phyloP scores from a whole-genome alignment of 2,888 invertebrate genomes.

The Horisme vitalbata region DNA sequence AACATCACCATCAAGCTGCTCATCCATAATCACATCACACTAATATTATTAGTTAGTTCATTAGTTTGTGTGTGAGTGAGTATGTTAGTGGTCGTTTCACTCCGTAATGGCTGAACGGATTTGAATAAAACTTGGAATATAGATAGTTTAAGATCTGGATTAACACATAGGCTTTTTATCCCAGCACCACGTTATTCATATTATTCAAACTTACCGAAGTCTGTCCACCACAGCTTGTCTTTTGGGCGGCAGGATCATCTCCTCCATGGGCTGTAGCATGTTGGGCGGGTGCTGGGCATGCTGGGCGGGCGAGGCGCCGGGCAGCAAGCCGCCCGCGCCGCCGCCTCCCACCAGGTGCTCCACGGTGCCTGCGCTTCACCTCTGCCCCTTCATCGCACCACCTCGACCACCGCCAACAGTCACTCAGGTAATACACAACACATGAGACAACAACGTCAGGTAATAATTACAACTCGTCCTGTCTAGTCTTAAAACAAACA shows the following conservation, averaged over 20 bases:
- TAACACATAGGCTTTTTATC: too few relatives aligned
- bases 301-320: slow-evolving; percentile 82
- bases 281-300: slow-evolving; percentile 78
- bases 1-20: too few relatives aligned
- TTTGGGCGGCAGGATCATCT: slow-evolving; percentile 91
- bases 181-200: too few relatives aligned
- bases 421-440: slow-evolving; percentile 70
- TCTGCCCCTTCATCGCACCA: slow-evolving; percentile 56
- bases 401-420: slow-evolving; percentile 40
- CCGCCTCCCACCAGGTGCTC: slow-evolving; percentile 91
- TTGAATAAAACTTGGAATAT: too few relatives aligned
- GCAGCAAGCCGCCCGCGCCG: slow-evolving; percentile 86
- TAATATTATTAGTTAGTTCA: too few relatives aligned
- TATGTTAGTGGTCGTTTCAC: too few relatives aligned
- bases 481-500: slow-evolving; percentile 62
- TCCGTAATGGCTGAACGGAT: too few relatives aligned
- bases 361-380: slow-evolving; percentile 81
- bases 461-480: slow-evolving; percentile 69
- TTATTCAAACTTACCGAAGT: slow-evolving; percentile 80
- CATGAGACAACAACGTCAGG: slow-evolving; percentile 60
- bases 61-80: too few relatives aligned
- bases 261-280: slow-evolving; percentile 84
- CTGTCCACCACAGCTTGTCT: slow-evolving; percentile 94
- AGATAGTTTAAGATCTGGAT: too few relatives aligned
- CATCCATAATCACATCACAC: too few relatives aligned